Base-by-base conservation (phyloP, 2,888 invertebrate genomes). In the Atethmia centrago region DNA sequence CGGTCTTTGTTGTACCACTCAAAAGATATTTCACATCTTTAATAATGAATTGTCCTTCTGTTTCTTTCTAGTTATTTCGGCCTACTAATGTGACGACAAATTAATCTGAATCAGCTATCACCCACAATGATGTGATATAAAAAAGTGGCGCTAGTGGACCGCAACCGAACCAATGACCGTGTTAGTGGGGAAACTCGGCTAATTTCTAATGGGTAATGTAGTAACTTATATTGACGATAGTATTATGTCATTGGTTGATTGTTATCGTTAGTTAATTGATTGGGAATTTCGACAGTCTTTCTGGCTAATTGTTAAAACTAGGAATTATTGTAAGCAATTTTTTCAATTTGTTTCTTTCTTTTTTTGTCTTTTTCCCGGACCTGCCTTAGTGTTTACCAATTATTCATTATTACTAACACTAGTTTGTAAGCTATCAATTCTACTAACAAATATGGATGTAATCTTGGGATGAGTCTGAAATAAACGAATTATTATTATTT, bases 51-150 rank as follows among this genome's bases (percentile, higher is more conserved):
- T 40, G 31, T 3, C 31, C 61, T 78, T 78, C 72, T 83, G 62
- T 53, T 31, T 0, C 0, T 14, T 0, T 49, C 12, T 45, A 36
- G 4, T 59, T 47, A 47, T 7, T 19, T 40, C 42, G 47, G 28
- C 55, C 12, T 53, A 64, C 16, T 68, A 51, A 61, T 65, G 51
- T 28, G 71, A 45, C 59, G 65, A 56, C 66, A 78, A 49, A 80
- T 82, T 77, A 84, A 82, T 85, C 64, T 79, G 66, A 85, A 75
- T 76, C 75, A 81, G 76, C 82, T 82, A 83, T 87, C 81, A 69
- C 80, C 77, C 49, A 73, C 74, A 83, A 74, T 79, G 73, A 84
- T 75, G 79, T 62, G 63, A 21, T 58, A 61, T 47, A 58, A 55
- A 79, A 74, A 71, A 71, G 69, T 56, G 70, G 51, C 59, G 66